Base-by-base conservation (phyloP, 2,113 vertebrate genomes). In the Trogon surrucura region DNA sequence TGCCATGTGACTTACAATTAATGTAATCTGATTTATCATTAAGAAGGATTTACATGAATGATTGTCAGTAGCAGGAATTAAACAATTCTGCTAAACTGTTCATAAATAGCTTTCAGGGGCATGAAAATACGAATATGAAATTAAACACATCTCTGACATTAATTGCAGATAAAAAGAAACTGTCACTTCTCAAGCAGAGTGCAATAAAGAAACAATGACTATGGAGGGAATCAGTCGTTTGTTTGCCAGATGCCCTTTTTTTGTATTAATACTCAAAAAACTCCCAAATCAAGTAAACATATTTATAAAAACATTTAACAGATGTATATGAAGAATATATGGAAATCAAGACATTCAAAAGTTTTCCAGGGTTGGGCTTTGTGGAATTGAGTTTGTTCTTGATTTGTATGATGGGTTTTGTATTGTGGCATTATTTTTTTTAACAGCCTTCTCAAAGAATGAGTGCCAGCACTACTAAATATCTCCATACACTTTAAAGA, bases 11-110 rank as follows among this genome's bases (percentile, higher is more conserved):
- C 34, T 85, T 48, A 44, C 30, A 89, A 95, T 73, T 85, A 96
- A 77, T 21, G 47, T 71, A 94, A 94, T 57, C 51, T 77, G 64
- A 85, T 95, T 94, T 96, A 95, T 65, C 85, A 77, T 89, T 89
- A 90, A 85, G 54, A 81, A 85, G 66, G 36, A 93, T 89, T 92
- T 94, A 88, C 56, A 88, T 78, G 72, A 88, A 91, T 77, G 89
- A 96, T 54, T 94, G 93, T 89, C 93, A 96, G 84, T 66, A 82
- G 74, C 94, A 92, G n/a, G 41, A 95, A 95, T 93, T 71, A 94
- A 91, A 91, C 27, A 93, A 70, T 95, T 85, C 78, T 88, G n/a
- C 62, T 70, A 89, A 81, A 93, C 34, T 82, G 84, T 60, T 93
- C 72, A 61, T 23, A 50, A 89, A 88, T 61, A 58, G 19, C 79